Evolutionary conservation across 2,888 invertebrate species (phyloP).

Genomic region (Amiota mariae): DNA sequence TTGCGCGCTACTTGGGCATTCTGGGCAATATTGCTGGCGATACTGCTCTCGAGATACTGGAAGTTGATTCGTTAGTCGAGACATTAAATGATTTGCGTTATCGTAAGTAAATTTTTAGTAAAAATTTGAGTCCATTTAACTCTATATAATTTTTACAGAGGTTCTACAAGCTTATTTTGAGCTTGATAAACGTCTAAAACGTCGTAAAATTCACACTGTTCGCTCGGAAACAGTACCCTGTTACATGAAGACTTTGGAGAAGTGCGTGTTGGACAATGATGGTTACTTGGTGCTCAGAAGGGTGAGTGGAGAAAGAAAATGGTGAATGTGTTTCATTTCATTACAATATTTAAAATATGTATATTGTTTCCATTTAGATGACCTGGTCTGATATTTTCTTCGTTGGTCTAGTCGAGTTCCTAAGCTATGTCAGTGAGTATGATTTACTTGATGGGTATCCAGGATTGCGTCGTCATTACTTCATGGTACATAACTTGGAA

Average conservation of each 20-base stretch:
- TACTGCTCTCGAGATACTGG: not conserved
- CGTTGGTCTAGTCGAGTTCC: not conserved
- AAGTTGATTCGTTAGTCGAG: slow-evolving; percentile 2
- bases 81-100: slow-evolving; percentile 5
- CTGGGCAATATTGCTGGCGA: slow-evolving; percentile 11
- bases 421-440: slow-evolving; percentile 1
- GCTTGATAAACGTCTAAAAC: slow-evolving; percentile 1
- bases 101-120: not conserved
- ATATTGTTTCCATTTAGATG: not conserved
- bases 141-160: slow-evolving; percentile 1
- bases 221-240: not conserved
- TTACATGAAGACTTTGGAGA: not conserved
- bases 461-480: not conserved
- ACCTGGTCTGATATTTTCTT: slow-evolving; percentile 14
- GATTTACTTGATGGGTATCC: not conserved
- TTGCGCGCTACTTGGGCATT: slow-evolving; percentile 15
- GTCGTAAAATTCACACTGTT: not conserved
- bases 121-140: no score
- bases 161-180: slow-evolving; percentile 4
- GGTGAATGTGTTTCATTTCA: not conserved
- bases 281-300: slow-evolving; percentile 2
- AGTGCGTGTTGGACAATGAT: not conserved
- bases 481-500: not conserved
- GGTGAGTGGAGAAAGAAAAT: not conserved
- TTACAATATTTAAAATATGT: not conserved